Base-by-base conservation (phyloP, 2,797 vertebrate genomes). In the Melopsittacus undulatus region DNA sequence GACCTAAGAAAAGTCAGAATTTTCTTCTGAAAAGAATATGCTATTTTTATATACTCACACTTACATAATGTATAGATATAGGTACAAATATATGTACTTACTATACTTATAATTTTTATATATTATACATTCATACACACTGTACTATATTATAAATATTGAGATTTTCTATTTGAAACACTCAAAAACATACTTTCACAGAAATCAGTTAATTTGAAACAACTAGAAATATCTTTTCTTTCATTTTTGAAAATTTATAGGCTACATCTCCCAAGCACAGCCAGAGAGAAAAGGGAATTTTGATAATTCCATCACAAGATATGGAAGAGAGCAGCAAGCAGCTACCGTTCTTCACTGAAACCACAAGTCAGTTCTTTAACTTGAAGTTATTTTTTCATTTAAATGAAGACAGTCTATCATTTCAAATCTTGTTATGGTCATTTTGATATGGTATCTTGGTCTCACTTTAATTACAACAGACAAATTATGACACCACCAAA, bases 261-360 rank as follows among this genome's bases (percentile, higher is more conserved):
- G 19, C 10, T 85, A 77, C 49, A 64, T 79, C 70, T 77, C 29
- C 85, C 27, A 68, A 57, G 11, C 13, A 52, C 36, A 66, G 75
- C 93, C 56, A 87, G 38, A 77, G 9, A 38, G 57, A 77, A 72
- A 45, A 5, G 7, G 19, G 49, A 72, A 96, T 88, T 89, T 66
- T 3, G 1, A 32, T 36, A 23, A 57, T 40, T 80, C 20, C 20
- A 57, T 67, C 42, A 29, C 7, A 40, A 13, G 40, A 10, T 32
- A 63, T 0, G 2, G 38, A 91, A 94, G 12, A 6, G 6, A 90
- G 77, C 29, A 82, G 59, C 30, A 61, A 75, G 46, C 15, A 81
- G 49, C 1, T 18, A 56, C 32, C n/a, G 6, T 38, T 38, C 43
- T 78, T 83, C 49, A 81, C 5, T 83, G 76, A 91, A 94, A 80